Evolutionary conservation across 2,797 vertebrate genomes (phyloP).

Genomic region (Rhinichthys osculus): DNA sequence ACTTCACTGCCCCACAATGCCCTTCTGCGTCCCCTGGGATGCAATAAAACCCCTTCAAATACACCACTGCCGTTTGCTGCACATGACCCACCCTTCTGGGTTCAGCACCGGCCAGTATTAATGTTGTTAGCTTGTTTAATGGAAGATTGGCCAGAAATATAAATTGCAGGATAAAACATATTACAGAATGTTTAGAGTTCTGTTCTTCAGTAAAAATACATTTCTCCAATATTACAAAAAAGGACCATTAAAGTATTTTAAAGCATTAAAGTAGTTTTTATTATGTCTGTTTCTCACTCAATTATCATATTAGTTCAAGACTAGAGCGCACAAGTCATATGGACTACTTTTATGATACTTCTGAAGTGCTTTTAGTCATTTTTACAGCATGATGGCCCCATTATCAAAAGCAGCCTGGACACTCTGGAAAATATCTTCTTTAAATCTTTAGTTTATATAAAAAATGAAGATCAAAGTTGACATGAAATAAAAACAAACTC

Average conservation of each 20-base stretch:
- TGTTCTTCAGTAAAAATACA: background rate
- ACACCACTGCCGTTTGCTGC: background rate
- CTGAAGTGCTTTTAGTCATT: background rate
- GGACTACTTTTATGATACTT: background rate
- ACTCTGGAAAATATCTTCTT: background rate
- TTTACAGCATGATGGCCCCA: background rate
- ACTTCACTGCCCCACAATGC: conserved; percentile 25
- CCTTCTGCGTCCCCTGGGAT: conserved; percentile 27
- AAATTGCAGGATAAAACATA: background rate
- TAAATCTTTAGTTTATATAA: background rate
- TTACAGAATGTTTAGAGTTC: background rate
- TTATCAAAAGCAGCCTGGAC: background rate
- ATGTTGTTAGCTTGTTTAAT: conserved; percentile 2
- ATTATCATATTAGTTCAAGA: background rate
- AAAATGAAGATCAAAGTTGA: background rate
- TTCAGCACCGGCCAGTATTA: background rate
- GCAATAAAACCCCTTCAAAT: conserved; percentile 22
- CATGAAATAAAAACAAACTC: background rate
- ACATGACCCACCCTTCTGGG: background rate
- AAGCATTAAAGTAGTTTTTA: background rate
- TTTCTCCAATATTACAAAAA: background rate
- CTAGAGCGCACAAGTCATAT: background rate
- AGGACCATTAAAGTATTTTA: too few species aligned
- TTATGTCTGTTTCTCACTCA: background rate
- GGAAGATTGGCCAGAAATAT: background rate